Base-by-base conservation (phyloP, 1,140 invertebrate species). In the Stenopsyche tienmushanensis region DNA sequence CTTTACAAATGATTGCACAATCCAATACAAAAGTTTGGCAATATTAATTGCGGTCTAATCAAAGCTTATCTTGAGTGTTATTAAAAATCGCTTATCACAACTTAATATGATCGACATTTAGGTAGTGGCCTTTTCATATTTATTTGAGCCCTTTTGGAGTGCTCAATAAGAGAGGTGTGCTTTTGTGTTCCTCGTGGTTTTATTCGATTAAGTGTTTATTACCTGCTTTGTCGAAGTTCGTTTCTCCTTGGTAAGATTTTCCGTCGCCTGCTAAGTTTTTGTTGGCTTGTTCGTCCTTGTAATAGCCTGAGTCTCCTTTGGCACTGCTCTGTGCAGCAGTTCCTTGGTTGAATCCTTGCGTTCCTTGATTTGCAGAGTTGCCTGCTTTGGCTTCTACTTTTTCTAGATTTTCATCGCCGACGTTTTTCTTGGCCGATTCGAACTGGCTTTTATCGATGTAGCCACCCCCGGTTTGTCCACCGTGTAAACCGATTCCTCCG, bases 231-330 rank as follows among this genome's bases (percentile, higher is more conserved):
- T 84, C 80, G 62, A 79, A 76, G 62, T 82, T 80, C 62, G 83
- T 77, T 26, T 75, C 81, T 47, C 83, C 83, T 68, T 80, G 73
- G 67, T 84, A 85, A 47, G 75, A 73, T 71, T 84, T 84, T 58
- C 82, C 82, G 73, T 85, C 83, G 52, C 81, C 82, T 1, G 77
- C 76, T 2, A 80, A 73, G 73, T 84, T 84, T 64, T 83, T 84
- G 59, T 78, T 82, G 1, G 81, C 83, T 66, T 80, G 77, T 66
- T 81, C 78, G 52, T 82, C 79, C 70, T 80, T 83, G 66, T 83
- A 84, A 60, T 79, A 83, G 13, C 83, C 83, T 1, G 81, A 77
- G 66, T 84, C 81, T 26, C 80, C 82, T 67, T 84, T 83, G 58
- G 76, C 76, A 62, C 78, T 80, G 64, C 81, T 82, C 13, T 78